phyloP scores from a whole-genome alignment of 2,113 vertebrate genomes.

The Talpa occidentalis region DNA sequence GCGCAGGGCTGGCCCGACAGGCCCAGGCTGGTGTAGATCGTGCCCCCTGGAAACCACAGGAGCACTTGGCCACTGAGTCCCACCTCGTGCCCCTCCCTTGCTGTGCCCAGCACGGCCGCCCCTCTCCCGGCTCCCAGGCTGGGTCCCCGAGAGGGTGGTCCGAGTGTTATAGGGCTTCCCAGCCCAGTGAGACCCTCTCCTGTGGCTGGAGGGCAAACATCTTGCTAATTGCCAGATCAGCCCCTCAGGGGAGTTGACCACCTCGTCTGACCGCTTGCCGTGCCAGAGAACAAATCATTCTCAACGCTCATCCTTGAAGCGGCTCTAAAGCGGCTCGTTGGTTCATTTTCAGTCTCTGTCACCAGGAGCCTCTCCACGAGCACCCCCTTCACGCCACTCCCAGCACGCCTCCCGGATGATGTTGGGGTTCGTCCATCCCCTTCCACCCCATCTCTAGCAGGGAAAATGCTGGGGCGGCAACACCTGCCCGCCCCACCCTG shows the following conservation, averaged over 20 bases:
- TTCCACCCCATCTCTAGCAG: fast-evolving
- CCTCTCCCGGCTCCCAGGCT: too few relatives aligned
- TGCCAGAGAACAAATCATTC: too few relatives aligned
- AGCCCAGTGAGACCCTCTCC: not conserved
- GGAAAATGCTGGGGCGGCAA: too few relatives aligned
- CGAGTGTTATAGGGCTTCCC: not conserved
- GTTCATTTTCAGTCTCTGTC: not conserved
- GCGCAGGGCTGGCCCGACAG: too few relatives aligned
- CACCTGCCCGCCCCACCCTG: fast-evolving
- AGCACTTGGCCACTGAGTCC: too few relatives aligned
- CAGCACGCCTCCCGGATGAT: fast-evolving
- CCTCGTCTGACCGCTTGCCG: too few relatives aligned
- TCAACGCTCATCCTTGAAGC: too few relatives aligned
- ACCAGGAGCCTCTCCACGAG: not conserved
- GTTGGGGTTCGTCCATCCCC: not conserved
- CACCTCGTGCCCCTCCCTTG: too few relatives aligned
- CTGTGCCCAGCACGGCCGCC: too few relatives aligned
- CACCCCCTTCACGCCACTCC: fast-evolving
- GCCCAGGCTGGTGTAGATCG: too few relatives aligned
- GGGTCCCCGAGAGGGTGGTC: fast-evolving
- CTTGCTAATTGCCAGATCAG: not conserved
- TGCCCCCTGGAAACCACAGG: too few relatives aligned
- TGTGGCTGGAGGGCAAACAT: not conserved
- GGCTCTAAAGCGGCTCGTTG: fast-evolving
- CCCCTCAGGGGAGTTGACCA: not conserved